phyloP scores from a whole-genome alignment of 2,888 invertebrate genomes.

The Dyspetes luteomarginatus region DNA sequence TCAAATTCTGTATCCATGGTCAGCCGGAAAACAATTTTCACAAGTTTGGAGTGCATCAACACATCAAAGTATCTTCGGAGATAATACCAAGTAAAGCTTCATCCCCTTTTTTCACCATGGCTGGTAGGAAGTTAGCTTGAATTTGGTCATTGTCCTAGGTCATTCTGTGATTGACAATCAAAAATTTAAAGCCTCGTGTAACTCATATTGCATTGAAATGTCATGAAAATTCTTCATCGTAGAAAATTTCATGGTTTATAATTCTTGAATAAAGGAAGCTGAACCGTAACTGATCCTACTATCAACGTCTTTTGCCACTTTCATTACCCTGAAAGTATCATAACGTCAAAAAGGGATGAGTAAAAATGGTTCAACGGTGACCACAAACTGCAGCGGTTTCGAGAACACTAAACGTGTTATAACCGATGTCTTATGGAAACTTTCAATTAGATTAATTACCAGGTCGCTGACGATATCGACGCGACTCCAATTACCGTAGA shows the following conservation, averaged over 20 bases:
- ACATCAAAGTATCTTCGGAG: neutral
- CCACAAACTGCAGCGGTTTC: neutral
- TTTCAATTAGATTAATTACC: slow-evolving; percentile 39
- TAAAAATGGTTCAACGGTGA: neutral
- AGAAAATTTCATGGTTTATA: neutral
- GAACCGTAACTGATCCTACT: neutral
- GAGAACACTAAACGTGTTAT: neutral
- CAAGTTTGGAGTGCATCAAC: neutral
- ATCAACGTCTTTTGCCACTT: neutral
- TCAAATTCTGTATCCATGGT: neutral
- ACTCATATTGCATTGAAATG: too few relatives aligned
- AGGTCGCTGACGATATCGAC: slow-evolving; percentile 25
- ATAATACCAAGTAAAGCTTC: too few relatives aligned
- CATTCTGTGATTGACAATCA: too few relatives aligned
- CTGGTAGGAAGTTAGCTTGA: too few relatives aligned
- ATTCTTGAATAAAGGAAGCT: neutral
- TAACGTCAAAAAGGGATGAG: neutral
- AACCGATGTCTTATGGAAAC: slow-evolving; percentile 19
- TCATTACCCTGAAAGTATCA: neutral
- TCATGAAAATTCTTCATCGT: too few relatives aligned
- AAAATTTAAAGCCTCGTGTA: too few relatives aligned
- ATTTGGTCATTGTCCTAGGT: too few relatives aligned
- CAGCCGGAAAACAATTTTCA: neutral
- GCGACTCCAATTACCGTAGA: slow-evolving; percentile 39
- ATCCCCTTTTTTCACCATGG: too few relatives aligned